Evolutionary conservation across 2,888 invertebrate genomes (phyloP).

Genomic region (Anthoptus insignis): DNA sequence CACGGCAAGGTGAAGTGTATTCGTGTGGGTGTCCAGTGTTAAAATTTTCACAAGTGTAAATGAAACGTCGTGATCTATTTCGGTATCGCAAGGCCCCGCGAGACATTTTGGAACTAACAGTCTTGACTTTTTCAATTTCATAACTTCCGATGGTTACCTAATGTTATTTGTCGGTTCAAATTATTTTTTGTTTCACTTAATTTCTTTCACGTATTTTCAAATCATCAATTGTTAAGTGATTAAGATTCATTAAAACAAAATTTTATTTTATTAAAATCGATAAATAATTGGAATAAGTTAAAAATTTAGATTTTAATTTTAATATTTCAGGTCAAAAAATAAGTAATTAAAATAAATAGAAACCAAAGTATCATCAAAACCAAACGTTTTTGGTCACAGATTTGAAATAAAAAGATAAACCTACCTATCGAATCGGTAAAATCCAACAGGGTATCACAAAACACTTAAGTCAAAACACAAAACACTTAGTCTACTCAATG

Average conservation of each 20-base stretch:
- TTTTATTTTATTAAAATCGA: no score
- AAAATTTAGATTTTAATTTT: no score
- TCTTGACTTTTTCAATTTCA: constrained; percentile 64
- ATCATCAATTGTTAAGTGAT: no score
- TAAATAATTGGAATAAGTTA: no score
- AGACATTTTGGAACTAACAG: constrained; percentile 58
- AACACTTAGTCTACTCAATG: constrained; percentile 60
- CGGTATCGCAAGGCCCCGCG: constrained; percentile 77
- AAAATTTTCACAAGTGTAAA: constrained; percentile 82
- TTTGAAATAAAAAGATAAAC: constrained; percentile 52
- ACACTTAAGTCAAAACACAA: constrained; percentile 63
- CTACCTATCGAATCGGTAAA: constrained; percentile 58
- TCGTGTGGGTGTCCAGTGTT: constrained; percentile 79
- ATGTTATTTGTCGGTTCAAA: constrained; percentile 48
- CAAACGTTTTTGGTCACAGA: background rate
- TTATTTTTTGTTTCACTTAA: constrained; percentile 45
- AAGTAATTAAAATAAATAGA: no score
- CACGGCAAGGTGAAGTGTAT: constrained; percentile 75
- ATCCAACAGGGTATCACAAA: constrained; percentile 69
- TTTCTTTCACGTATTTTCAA: no score
- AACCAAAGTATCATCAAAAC: background rate
- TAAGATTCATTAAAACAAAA: no score
- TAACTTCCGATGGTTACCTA: constrained; percentile 78
- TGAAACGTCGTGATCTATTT: constrained; percentile 83
- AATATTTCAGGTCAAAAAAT: no score